These are phyloP conservation scores for Piaya cayana DNA, from an alignment of 2,113 vertebrate genomes.

Conservation along the genomic window DNA sequence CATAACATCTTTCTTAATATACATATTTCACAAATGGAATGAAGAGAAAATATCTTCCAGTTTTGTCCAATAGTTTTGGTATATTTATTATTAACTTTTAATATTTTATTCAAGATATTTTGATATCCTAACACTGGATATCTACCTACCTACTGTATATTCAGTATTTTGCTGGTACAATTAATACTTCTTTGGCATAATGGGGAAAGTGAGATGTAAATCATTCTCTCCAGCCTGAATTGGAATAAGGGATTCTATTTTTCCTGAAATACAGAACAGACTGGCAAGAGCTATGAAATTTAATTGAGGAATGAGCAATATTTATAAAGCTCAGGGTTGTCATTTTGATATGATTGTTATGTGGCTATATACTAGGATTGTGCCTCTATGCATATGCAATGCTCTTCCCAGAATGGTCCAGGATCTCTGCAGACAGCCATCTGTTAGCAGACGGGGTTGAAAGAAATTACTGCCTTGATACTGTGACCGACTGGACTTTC, in stretches of 20 bases:
- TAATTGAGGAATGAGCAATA: neutral
- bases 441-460: neutral
- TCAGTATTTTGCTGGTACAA: neutral
- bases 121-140: neutral
- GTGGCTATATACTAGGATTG: neutral
- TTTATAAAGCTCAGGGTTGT: neutral
- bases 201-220: neutral
- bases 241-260: neutral
- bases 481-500: neutral
- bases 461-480: neutral
- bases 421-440: neutral
- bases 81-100: neutral
- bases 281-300: neutral
- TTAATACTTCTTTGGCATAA: neutral
- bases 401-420: neutral
- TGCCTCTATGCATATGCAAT: neutral
- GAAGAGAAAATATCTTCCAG: neutral
- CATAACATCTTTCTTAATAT: neutral
- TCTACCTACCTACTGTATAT: neutral
- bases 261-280: neutral
- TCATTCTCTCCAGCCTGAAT: neutral
- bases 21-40: neutral
- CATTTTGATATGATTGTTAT: too few species aligned
- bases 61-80: neutral
- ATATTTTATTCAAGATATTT: neutral